Percentiles rank a stretch among this genome's conserved stretches.
Evolutionary conservation across 1,140 invertebrate genomes (phyloP).

Genomic region (Sitobion miscanthi): DNA sequence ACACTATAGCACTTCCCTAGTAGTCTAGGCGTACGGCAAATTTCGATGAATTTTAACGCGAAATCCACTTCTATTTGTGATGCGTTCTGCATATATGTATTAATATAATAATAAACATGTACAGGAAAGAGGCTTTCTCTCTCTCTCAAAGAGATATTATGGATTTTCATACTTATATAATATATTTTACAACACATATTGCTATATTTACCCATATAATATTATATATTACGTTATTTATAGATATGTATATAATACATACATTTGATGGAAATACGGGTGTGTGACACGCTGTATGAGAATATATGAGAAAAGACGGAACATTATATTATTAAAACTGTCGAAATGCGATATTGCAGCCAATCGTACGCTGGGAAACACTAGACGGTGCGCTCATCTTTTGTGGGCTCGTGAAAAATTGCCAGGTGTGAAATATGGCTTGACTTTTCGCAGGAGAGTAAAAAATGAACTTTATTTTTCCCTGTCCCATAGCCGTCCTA

Average conservation of each 20-base stretch:
- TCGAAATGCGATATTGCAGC: not conserved
- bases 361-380: not conserved
- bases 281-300: not conserved
- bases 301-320: not conserved
- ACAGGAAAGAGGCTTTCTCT: not conserved
- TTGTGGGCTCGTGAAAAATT: constrained; percentile 1
- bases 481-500: not conserved
- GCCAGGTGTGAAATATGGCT: not conserved
- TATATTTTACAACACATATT: not conserved
- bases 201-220: too few species aligned
- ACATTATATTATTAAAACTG: constrained; percentile 10
- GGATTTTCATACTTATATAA: not conserved
- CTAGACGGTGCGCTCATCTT: not conserved
- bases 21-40: not conserved
- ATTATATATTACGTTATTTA: not conserved
- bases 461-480: constrained; percentile 1
- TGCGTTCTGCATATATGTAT: not conserved
- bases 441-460: not conserved
- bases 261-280: not conserved
- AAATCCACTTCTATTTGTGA: not conserved
- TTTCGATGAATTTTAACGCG: not conserved
- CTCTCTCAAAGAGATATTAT: too few species aligned
- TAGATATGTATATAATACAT: not conserved
- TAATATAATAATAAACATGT: not conserved
- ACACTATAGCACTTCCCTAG: not conserved